Base-by-base conservation (phyloP, 2,888 invertebrate species). In the Sarcophaga caerulescens region DNA sequence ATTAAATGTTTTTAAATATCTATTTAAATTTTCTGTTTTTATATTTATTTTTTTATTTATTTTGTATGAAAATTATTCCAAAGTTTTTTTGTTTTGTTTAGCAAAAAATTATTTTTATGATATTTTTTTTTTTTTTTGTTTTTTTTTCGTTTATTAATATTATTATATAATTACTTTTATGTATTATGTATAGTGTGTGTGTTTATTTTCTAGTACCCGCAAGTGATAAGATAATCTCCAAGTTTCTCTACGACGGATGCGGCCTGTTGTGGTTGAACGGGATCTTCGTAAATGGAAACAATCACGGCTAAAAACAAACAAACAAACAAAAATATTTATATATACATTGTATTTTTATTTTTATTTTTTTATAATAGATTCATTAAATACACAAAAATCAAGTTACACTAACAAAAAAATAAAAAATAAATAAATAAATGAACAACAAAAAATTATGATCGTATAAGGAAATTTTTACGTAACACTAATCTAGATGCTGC, bases 231-330 rank as follows among this genome's bases (percentile, higher is more conserved):
- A 96, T 98, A 98, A 94, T 98, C 98, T 95, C 98, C 98, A 96
- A 98, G 95, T 95, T 98, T 98, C 96, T 98, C 98, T 94, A 98
- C 98, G 94, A 98, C 97, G 91, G 97, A 97, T 94, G 98, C 98
- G 93, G 98, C 98, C 95, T 98, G 98, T 94, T 98, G 98, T 94
- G 98, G 98, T 95, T 98, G 98, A 94, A 98, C 97, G 93, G 98
- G 98, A 95, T 98, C 98, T 96, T 98, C 97, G 94, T 98, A 98
- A 94, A 98, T 96, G 94, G 98, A 97, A 94, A 98, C 96, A 94
- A 98, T 97, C 94, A 98, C 97, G 93, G 98, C 97, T 97, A 95
- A 85, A 96, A 96, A 81, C 81, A 87, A 62, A 10, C 81, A 87
- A 62, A 10, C 35, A 35, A 6, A 35, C 35, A 35, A 35, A 35